phyloP scores from a whole-genome alignment of 2,888 invertebrate genomes.

The Drosophila colorata region DNA sequence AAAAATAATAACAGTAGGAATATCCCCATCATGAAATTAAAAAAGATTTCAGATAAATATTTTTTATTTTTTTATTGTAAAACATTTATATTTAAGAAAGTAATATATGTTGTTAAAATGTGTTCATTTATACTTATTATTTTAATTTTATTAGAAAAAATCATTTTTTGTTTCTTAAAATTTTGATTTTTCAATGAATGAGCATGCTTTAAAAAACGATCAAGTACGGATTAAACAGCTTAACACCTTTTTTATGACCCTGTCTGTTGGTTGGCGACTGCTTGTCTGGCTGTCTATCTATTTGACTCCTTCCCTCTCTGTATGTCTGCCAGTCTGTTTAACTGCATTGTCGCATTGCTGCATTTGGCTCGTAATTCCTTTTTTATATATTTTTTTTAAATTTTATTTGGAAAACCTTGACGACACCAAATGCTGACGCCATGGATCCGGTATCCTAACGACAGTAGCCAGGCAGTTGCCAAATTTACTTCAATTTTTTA shows the following conservation, averaged over 20 bases:
- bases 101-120: too few species aligned
- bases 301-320: constrained; percentile 24
- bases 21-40: too few species aligned
- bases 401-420: constrained; percentile 55
- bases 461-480: constrained; percentile 72
- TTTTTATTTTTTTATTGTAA: too few species aligned
- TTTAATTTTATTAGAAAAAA: not conserved
- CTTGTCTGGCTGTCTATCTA: constrained; percentile 46
- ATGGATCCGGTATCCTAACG: constrained; percentile 55
- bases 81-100: not conserved
- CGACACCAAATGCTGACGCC: constrained; percentile 64
- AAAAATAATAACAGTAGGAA: not conserved
- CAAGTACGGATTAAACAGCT: constrained; percentile 21
- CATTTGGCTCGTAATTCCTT: constrained; percentile 41
- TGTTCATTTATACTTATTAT: not conserved
- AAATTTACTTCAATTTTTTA: constrained; percentile 80
- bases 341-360: constrained; percentile 73
- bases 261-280: constrained; percentile 39
- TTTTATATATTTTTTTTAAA: constrained; percentile 13
- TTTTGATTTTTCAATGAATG: constrained; percentile 3
- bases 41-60: too few species aligned
- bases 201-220: constrained; percentile 1
- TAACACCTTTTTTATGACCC: constrained; percentile 38
- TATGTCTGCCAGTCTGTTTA: constrained; percentile 38
- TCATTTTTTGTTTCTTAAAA: not conserved